Percentiles rank a stretch among this genome's conserved stretches.
Evolutionary conservation across 2,888 invertebrate species (phyloP).

Genomic region (Drosophila flavopinicola): DNA sequence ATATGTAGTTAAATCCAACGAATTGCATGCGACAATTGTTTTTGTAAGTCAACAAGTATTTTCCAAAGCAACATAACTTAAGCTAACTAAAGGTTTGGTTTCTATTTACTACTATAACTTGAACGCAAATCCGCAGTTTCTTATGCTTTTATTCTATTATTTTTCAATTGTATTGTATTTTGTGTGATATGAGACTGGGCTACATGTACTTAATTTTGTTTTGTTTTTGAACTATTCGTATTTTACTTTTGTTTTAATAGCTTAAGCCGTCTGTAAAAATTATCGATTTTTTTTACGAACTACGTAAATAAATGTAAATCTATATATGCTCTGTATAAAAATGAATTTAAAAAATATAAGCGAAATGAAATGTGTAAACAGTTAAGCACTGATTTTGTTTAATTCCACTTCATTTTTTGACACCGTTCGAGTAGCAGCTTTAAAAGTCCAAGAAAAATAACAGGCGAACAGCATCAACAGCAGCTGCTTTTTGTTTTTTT

Average conservation of each 20-base stretch:
- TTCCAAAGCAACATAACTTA: slow-evolving; percentile 18
- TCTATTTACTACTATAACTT: background rate
- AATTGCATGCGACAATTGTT: slow-evolving; percentile 43
- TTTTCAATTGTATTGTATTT: slow-evolving; percentile 12
- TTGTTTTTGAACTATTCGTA: slow-evolving; percentile 1
- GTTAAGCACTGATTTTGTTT: background rate
- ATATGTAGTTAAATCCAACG: slow-evolving; percentile 36
- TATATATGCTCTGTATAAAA: slow-evolving; percentile 40
- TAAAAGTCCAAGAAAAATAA: too few species aligned
- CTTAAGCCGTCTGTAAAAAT: slow-evolving; percentile 38
- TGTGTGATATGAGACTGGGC: slow-evolving; percentile 41
- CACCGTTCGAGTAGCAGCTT: too few species aligned
- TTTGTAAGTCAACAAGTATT: slow-evolving; percentile 28
- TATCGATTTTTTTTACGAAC: slow-evolving; percentile 20
- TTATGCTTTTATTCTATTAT: slow-evolving; percentile 11
- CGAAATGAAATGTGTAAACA: slow-evolving; percentile 1
- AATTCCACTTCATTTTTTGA: background rate
- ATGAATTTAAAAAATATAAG: slow-evolving; percentile 24
- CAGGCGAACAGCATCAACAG: too few species aligned
- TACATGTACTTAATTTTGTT: slow-evolving; percentile 46
- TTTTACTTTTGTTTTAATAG: slow-evolving; percentile 19
- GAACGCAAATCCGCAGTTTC: too few species aligned
- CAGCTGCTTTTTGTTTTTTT: too few species aligned
- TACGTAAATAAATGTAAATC: slow-evolving; percentile 26
- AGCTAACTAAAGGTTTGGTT: background rate